A percentile compares a stretch with the other conserved stretches of the same genome.
These are phyloP conservation scores for Oreochromis niloticus DNA, from an alignment of 2,113 vertebrate species.

Conservation along the genomic window DNA sequence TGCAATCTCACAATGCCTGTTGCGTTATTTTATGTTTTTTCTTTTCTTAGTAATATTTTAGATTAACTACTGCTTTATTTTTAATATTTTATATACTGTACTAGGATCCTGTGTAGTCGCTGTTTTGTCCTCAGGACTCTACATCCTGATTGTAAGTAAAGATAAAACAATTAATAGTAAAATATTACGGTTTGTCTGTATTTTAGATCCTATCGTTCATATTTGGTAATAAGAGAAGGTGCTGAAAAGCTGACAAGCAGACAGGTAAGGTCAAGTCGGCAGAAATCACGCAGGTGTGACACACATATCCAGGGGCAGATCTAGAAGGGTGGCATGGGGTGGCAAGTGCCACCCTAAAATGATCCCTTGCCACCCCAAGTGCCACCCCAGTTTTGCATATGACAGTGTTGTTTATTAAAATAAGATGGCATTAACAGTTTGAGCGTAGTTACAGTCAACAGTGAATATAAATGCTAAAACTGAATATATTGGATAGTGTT, in stretches of 20 bases:
- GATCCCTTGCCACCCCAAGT: too few relatives aligned
- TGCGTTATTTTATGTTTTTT: background rate
- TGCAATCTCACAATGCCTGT: background rate
- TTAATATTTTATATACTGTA: background rate
- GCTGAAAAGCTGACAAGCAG: background rate
- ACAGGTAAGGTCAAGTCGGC: background rate
- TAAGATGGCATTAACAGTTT: too few relatives aligned
- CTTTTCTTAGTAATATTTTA: background rate
- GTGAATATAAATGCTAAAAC: too few relatives aligned
- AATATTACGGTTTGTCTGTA: background rate
- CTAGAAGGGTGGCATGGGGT: too few relatives aligned
- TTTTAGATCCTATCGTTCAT: background rate
- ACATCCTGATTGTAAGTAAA: background rate
- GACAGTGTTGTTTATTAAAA: too few relatives aligned
- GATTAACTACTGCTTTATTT: background rate
- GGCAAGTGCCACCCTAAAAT: too few relatives aligned
- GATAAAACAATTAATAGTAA: background rate
- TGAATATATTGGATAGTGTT: too few relatives aligned
- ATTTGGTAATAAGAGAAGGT: background rate
- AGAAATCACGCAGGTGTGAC: too few relatives aligned
- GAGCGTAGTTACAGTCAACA: too few relatives aligned
- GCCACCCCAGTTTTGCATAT: too few relatives aligned
- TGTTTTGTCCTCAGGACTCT: background rate
- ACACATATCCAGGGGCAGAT: too few relatives aligned
- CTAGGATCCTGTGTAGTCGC: background rate